Evolutionary conservation across 2,888 invertebrate genomes (phyloP).

Genomic region (Cartodere bifasciata): DNA sequence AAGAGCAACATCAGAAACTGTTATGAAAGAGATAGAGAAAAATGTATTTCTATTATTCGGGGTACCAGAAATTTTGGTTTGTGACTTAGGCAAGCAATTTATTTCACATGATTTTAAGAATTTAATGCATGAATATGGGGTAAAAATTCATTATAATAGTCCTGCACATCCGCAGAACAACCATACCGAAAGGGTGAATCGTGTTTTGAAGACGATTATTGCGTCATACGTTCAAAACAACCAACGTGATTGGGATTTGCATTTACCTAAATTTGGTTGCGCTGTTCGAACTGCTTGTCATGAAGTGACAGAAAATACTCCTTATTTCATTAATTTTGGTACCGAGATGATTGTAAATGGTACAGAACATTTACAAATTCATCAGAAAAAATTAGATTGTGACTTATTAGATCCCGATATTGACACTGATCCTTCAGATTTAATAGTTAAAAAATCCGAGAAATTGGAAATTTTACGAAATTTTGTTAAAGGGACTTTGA

Average conservation of each 20-base stretch:
- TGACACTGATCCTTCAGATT: too few relatives aligned
- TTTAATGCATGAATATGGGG: conserved; percentile 9
- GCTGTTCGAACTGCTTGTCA: conserved; percentile 16
- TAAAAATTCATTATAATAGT: conserved; percentile 9
- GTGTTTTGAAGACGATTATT: conserved; percentile 16
- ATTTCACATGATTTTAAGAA: conserved; percentile 9
- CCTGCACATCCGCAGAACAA: conserved; percentile 19
- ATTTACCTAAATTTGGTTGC: conserved; percentile 15
- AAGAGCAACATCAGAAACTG: conserved; percentile 12
- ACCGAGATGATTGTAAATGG: conserved; percentile 7
- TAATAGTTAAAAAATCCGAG: too few relatives aligned
- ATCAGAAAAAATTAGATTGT: too few relatives aligned
- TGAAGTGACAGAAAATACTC: conserved; percentile 11
- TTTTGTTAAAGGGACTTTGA: too few relatives aligned
- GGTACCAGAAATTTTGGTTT: conserved; percentile 13
- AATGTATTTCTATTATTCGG: conserved; percentile 16
- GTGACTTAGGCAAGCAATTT: conserved; percentile 19
- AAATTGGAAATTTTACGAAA: too few relatives aligned
- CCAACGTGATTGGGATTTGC: conserved; percentile 18
- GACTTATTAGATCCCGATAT: too few relatives aligned
- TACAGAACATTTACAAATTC: too few relatives aligned
- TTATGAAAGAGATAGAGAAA: conserved; percentile 11
- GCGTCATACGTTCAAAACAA: conserved; percentile 16
- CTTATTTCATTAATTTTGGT: conserved; percentile 15
- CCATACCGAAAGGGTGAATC: conserved; percentile 18